Conservation (phyloP, 2,888 invertebrate genomes). For the Drosophila bunnanda region DNA sequence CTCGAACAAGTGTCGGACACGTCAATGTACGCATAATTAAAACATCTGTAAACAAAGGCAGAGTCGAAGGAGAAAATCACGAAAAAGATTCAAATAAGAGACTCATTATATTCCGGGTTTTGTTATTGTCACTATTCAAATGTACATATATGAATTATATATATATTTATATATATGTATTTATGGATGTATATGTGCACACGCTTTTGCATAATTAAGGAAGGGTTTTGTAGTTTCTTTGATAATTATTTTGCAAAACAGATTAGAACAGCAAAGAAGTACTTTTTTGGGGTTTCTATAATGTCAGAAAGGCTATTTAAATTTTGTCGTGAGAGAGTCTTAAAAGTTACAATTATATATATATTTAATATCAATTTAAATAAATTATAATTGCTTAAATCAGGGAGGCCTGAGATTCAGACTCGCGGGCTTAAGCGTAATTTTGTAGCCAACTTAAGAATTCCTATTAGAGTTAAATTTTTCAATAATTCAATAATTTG, state of each 20-base stretch:
- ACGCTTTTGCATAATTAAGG: conserved; percentile 14
- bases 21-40: conserved; percentile 46
- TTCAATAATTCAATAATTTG: too few relatives aligned
- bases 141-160: background rate
- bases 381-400: background rate
- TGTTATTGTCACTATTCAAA: conserved; percentile 15
- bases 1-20: conserved; percentile 26
- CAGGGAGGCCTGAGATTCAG: background rate
- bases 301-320: background rate
- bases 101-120: conserved; percentile 23
- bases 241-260: background rate
- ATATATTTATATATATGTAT: too few relatives aligned
- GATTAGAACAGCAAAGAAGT: background rate
- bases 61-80: conserved; percentile 20
- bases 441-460: too few relatives aligned
- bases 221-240: background rate
- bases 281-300: background rate
- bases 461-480: too few relatives aligned
- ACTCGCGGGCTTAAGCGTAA: background rate
- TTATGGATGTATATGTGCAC: too few relatives aligned
- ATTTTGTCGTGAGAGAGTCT: background rate
- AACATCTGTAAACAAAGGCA: conserved; percentile 32
- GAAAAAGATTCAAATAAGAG: conserved; percentile 13
- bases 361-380: background rate
- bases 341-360: background rate